Base-by-base conservation (phyloP, 2,888 invertebrate species). In the Brenthis daphne region DNA sequence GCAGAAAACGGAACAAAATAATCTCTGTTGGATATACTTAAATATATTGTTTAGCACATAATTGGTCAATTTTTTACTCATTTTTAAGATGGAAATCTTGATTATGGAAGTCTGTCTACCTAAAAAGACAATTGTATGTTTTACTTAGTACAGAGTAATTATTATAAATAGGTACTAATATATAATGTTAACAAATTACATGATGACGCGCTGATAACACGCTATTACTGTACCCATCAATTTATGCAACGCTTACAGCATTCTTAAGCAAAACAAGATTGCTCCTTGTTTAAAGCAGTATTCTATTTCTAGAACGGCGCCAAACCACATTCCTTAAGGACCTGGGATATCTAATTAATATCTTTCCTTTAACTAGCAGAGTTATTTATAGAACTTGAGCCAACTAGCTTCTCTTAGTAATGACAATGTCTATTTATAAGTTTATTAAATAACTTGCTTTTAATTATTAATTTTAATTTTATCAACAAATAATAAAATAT, bases 261-360 rank as follows among this genome's bases (percentile, higher is more conserved):
- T 67, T 68, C 67, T 50, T 50, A 51, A 54, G 55, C 64, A 63
- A 68, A 69, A 65, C 67, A 68, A 68, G 67, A 77, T 77, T 82
- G 82, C 82, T 84, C 83, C 81, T 74, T 77, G 76, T 77, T 81
- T 74, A 75, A 79, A 80, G 78, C 80, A 77, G 80, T 82, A 83
- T 82, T 88, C 88, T 90, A 91, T 89, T 89, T 86, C 75, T 78
- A 80, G 86, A 79, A 76, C 79, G 89, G 89, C 91, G 90, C 89
- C 90, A 84, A 84, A 90, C 91, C 79, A 82, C 92, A 92, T 92
- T 92, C 91, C 88, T 78, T 74, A 77, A 83, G 87, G 87, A 89
- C 81, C 85, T 82, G 84, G 37, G 83, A 86, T 86, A 86, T 82
- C 82, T 82, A 80, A 84, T 87, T 88, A 87, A 86, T 88, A 84